Evolutionary conservation across 2,113 vertebrate species (phyloP).

Genomic region (Poicephalus gulielmi): DNA sequence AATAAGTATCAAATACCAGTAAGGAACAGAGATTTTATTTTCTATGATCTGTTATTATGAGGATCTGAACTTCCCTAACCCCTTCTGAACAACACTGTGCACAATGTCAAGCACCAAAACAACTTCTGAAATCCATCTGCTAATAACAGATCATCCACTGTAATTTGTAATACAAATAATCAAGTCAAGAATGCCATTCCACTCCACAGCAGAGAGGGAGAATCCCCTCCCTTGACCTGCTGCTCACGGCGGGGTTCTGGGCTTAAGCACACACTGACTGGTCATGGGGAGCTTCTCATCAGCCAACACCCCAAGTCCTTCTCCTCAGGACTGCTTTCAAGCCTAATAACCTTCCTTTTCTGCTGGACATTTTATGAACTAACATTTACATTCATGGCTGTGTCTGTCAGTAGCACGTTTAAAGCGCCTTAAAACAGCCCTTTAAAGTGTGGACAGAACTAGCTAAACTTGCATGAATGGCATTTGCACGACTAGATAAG

Average conservation of each 20-base stretch:
- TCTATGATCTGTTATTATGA: background rate
- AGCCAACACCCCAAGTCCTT: background rate
- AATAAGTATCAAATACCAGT: slow-evolving; percentile 58
- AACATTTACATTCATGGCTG: background rate
- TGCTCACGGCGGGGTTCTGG: background rate
- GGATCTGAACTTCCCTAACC: background rate
- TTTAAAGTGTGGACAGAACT: background rate
- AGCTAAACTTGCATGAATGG: background rate
- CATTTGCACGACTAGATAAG: background rate
- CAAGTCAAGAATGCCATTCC: background rate
- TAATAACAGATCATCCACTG: background rate
- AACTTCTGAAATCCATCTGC: background rate
- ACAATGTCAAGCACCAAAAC: background rate
- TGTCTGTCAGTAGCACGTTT: background rate
- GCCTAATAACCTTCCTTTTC: background rate
- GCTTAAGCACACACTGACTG: background rate
- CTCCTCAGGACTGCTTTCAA: background rate
- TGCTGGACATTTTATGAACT: background rate
- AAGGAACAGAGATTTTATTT: slow-evolving; percentile 33
- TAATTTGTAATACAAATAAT: background rate
- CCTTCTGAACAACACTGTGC: background rate
- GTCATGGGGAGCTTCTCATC: background rate
- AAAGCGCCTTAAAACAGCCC: background rate
- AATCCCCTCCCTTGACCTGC: background rate
- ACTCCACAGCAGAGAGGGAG: background rate